Base-by-base conservation (phyloP, 2,113 vertebrate species). In the Nicator chloris region DNA sequence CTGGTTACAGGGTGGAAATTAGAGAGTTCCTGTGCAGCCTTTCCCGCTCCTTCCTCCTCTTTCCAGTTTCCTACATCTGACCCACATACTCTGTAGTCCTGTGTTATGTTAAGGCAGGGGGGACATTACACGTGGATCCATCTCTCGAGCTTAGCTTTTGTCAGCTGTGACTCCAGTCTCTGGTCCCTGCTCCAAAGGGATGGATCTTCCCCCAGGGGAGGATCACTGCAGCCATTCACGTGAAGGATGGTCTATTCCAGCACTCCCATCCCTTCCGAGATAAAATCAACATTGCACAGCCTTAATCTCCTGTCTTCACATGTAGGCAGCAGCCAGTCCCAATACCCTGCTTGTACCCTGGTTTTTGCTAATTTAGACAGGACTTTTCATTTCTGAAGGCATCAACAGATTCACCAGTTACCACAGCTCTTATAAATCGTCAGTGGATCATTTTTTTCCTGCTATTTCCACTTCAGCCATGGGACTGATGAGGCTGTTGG, bases 81-180 rank as follows among this genome's bases (percentile, higher is more conserved):
- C 28, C 57, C 19, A 35, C 0, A 0, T 16, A 11, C 15, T 44
- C 40, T 33, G 8, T 27, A 37, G 15, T 63, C 8, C 39, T 4
- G 0, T 16, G 6, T 57, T 77, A 20, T 28, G 4, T 33, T 39
- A 47, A 79, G 5, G 23, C 11, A 15, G 14, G 3, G 5, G 13
- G 9, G 3, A 30, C 3, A 6, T 33, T n/a, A 20, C n/a, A 30
- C 0, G 0, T 0, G 2, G 60, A 86, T 70, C 42, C 27, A 42
- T 35, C 14, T 64, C 71, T 86, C 3, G 4, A 50, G 59, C 30
- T 65, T 11, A 60, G 35, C 6, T 70, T 65, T 73, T 23, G 47
- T 80, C 59, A 61, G 50, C 72, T 40, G 51, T 73, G 49, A 23
- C 60, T 77, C 31, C 63, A 65, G 64, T 30, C 35, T 75, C 63